These are phyloP conservation scores for Caenorhabditis sp. DNA, from an alignment of 2,888 invertebrate species.

Conservation along the genomic window DNA sequence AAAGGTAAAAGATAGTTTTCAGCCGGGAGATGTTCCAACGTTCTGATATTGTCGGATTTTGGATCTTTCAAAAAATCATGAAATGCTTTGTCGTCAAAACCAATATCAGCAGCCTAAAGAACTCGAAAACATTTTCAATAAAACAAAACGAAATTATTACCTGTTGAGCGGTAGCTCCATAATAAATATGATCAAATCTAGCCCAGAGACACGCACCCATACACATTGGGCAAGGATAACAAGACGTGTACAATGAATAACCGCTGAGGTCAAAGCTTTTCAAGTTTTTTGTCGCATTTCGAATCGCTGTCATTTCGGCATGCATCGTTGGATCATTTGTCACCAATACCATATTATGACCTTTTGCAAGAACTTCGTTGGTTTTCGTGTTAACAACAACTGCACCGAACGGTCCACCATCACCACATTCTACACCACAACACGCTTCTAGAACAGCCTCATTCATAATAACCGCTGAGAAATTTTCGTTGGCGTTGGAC, in stretches of 20 bases:
- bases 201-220: conserved; percentile 66
- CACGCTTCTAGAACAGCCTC: conserved; percentile 62
- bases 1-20: conserved; percentile 55
- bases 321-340: conserved; percentile 67
- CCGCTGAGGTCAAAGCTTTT: conserved; percentile 34
- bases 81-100: conserved; percentile 65
- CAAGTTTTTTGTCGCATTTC: conserved; percentile 55
- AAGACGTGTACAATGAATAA: conserved; percentile 65
- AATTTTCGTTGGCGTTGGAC: background rate
- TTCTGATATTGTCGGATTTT: conserved; percentile 44
- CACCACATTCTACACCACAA: conserved; percentile 54
- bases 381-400: conserved; percentile 58
- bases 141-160: conserved; percentile 14
- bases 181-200: conserved; percentile 59
- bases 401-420: conserved; percentile 69
- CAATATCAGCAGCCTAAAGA: conserved; percentile 59
- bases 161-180: conserved; percentile 63
- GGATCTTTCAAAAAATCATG: conserved; percentile 66
- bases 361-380: conserved; percentile 61
- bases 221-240: conserved; percentile 68
- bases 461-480: conserved; percentile 48
- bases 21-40: conserved; percentile 51
- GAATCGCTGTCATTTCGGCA: conserved; percentile 67
- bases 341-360: conserved; percentile 64
- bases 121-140: too few species aligned